Base-by-base conservation (phyloP, 2,113 vertebrate genomes). In the Mastomys coucha region DNA sequence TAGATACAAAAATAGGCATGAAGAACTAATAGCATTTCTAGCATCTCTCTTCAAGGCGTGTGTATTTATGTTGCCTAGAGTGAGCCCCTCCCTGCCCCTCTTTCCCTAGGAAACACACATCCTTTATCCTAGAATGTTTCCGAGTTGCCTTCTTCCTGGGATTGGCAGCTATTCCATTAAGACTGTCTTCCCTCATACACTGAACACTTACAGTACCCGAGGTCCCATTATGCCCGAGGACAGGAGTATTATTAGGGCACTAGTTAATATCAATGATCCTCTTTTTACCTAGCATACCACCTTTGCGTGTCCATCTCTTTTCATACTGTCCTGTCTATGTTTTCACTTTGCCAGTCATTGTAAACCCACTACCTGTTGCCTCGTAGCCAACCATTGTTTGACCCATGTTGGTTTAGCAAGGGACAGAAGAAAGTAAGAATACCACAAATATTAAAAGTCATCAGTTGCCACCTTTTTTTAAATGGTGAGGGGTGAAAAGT, bases 81-180 rank as follows among this genome's bases (percentile, higher is more conserved):
- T 14, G 69, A 51, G 51, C 53, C 51, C 45, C 65, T 45, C 45
- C 65, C n/a, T n/a, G n/a, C n/a, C 24, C 42, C 49, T 45, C 63
- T n/a, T 63, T 63, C 56, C 24, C 39, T 94, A 92, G 80, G 67
- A 96, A 84, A 67, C 65, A 26, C 36, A 12, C 58, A 77, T 77
- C 67, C 87, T 78, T 92, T 58, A 77, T 93, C 86, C 75, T 81
- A 80, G 45, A 75, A 49, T 80, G 24, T 81, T 96, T 73, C 53
- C 36, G 76, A 72, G 53, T 86, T 60, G 56, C 70, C 85, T 92
- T 94, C 91, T 91, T 72, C 60, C 65, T 81, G 19, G 65, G 53
- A 51, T 56, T 96, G 77, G 24, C 69, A n/a, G 88, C 86, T 72
- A 8, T 51, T 88, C 85, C 56, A 39, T 49, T 85, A 75, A 63